A percentile compares a stretch with the other conserved stretches of the same genome.
Evolutionary conservation across 2,888 invertebrate species (phyloP).

Genomic region (Octodonta nipae): DNA sequence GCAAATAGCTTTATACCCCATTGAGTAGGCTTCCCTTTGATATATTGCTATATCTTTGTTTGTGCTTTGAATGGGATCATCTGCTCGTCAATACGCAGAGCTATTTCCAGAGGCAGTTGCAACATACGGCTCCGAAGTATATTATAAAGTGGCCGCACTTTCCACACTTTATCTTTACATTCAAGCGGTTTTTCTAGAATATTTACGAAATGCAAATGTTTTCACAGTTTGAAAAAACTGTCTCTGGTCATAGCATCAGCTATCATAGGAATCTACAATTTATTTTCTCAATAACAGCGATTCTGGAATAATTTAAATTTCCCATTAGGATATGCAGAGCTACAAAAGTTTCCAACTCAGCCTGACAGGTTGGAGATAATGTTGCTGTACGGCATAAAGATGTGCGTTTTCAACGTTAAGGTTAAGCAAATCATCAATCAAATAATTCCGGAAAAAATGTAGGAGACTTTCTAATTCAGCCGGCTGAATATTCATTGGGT

Average conservation of each 20-base stretch:
- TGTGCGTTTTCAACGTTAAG: not conserved
- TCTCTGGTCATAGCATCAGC: constrained; percentile 14
- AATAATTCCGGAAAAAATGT: not conserved
- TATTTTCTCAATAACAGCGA: constrained; percentile 12
- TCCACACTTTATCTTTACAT: constrained; percentile 3
- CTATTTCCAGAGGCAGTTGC: constrained; percentile 1
- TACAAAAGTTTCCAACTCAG: not conserved
- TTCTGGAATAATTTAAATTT: not conserved
- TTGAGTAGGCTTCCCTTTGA: constrained; percentile 2
- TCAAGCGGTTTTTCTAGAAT: constrained; percentile 3
- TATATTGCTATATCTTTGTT: constrained; percentile 4
- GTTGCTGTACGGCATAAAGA: not conserved
- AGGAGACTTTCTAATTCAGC: not conserved
- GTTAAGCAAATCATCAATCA: not conserved
- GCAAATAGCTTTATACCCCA: constrained; percentile 3
- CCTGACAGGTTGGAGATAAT: not conserved
- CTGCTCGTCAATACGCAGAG: constrained; percentile 4
- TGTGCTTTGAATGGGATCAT: constrained; percentile 5
- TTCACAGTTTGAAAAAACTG: constrained; percentile 15
- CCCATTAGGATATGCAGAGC: not conserved
- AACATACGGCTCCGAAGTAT: not conserved
- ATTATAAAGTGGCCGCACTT: constrained; percentile 4
- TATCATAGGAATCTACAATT: constrained; percentile 12
- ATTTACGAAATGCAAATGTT: constrained; percentile 16
- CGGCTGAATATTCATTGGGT: not conserved